These are phyloP conservation scores for Agrochola lota DNA, from an alignment of 2,888 invertebrate genomes.

Conservation along the genomic window DNA sequence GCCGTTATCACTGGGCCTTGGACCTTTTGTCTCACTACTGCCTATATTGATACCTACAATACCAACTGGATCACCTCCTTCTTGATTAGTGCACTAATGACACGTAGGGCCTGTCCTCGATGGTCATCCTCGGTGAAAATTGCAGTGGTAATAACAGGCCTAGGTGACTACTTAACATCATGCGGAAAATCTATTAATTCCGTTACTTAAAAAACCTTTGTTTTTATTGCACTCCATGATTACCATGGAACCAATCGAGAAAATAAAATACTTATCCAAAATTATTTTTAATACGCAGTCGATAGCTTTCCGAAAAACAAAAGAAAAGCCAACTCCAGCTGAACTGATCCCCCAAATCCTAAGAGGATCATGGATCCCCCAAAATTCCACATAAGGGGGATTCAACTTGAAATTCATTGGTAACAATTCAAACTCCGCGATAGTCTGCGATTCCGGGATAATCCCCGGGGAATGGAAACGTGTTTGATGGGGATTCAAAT, in stretches of 20 bases:
- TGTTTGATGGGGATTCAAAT: conserved; percentile 46
- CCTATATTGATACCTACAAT: not conserved
- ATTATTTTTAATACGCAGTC: conserved; percentile 39
- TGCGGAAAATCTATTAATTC: too few relatives aligned
- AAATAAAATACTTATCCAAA: conserved; percentile 10
- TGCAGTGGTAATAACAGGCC: not conserved
- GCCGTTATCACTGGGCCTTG: too few relatives aligned
- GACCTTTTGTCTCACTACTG: not conserved
- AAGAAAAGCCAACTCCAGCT: conserved; percentile 52
- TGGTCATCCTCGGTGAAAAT: not conserved
- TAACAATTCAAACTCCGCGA: conserved; percentile 66
- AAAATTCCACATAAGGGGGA: conserved; percentile 60
- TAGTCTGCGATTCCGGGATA: conserved; percentile 44
- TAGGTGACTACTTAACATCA: accelerated
- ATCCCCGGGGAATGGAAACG: conserved; percentile 55
- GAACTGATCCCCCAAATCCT: conserved; percentile 55
- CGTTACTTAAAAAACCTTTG: too few relatives aligned
- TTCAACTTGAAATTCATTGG: conserved; percentile 66
- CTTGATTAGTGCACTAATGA: too few relatives aligned
- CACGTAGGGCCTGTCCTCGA: too few relatives aligned
- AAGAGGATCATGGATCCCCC: conserved; percentile 60
- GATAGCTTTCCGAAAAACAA: conserved; percentile 38
- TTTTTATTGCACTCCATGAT: not conserved
- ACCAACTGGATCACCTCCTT: not conserved
- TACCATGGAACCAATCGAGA: not conserved